Evolutionary conservation across 2,797 vertebrate species (phyloP).

Genomic region (Crocodylus rhombifer): DNA sequence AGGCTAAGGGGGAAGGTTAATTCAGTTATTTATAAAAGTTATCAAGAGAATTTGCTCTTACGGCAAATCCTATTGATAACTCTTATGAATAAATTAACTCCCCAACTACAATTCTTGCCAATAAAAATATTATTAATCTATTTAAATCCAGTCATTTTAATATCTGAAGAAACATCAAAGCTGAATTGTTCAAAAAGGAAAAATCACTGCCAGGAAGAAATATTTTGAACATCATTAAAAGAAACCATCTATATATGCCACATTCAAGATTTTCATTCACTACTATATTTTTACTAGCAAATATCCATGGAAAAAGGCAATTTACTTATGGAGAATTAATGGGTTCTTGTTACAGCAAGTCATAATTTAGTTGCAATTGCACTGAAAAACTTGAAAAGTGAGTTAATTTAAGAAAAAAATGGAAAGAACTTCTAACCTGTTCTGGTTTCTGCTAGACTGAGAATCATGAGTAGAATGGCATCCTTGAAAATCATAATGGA

Average conservation of each 20-base stretch:
- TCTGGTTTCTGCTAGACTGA: not conserved
- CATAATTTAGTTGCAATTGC: not conserved
- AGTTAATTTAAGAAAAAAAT: not conserved
- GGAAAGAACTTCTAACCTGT: not conserved
- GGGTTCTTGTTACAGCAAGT: not conserved
- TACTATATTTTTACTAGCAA: not conserved
- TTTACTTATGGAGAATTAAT: not conserved
- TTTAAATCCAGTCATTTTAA: not conserved
- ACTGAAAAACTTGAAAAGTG: not conserved
- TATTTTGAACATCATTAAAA: not conserved
- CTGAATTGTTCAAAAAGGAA: no score
- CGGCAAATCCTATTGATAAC: no score
- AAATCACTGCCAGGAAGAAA: not conserved
- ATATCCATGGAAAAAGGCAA: not conserved
- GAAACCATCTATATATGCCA: rapidly evolving
- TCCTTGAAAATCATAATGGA: not conserved
- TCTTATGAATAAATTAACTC: not conserved
- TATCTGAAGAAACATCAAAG: not conserved
- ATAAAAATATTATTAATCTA: not conserved
- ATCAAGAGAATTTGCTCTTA: no score
- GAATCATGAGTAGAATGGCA: not conserved
- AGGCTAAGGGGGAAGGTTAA: no score
- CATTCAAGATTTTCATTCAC: not conserved
- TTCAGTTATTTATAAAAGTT: no score
- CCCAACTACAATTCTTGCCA: not conserved